phyloP scores from a whole-genome alignment of 64 coral and sea anemone species.

The Dendrophyllia cribrosa region DNA sequence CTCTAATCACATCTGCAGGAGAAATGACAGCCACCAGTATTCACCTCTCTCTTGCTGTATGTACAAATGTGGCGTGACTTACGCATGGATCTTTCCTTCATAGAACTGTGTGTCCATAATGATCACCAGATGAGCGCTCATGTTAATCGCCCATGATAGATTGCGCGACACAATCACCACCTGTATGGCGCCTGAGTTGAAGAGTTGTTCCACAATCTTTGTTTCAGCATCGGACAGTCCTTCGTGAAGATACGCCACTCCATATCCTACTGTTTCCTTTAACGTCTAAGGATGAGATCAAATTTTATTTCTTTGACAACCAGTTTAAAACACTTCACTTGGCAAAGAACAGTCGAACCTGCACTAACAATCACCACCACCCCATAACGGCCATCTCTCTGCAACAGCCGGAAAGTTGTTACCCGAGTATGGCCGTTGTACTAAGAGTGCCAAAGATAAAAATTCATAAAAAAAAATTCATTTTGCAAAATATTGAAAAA shows the following conservation, averaged over 20 bases:
- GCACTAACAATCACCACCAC: too few relatives aligned
- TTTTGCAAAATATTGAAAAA: too few relatives aligned
- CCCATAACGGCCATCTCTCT: too few relatives aligned
- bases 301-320: neutral
- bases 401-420: too few relatives aligned
- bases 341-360: too few relatives aligned
- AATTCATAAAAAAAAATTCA: too few relatives aligned
- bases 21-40: too few relatives aligned
- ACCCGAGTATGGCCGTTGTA: too few relatives aligned
- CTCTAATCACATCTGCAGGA: too few relatives aligned
- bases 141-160: slow-evolving; percentile 91
- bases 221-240: slow-evolving; percentile 91
- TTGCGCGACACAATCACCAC: slow-evolving; percentile 95
- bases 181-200: slow-evolving; percentile 98
- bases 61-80: slow-evolving; percentile 37
- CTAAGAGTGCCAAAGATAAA: too few relatives aligned
- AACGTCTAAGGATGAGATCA: slow-evolving; percentile 60
- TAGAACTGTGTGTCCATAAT: slow-evolving; percentile 99
- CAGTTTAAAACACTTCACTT: neutral
- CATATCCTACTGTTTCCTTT: slow-evolving; percentile 93
- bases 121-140: slow-evolving; percentile 89
- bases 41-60: neutral
- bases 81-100: slow-evolving; percentile 99
- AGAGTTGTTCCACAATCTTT: slow-evolving; percentile 93
- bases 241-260: slow-evolving; percentile 96